Base-by-base conservation (phyloP, 1,140 invertebrate species). In the Leptopilina boulardi region DNA sequence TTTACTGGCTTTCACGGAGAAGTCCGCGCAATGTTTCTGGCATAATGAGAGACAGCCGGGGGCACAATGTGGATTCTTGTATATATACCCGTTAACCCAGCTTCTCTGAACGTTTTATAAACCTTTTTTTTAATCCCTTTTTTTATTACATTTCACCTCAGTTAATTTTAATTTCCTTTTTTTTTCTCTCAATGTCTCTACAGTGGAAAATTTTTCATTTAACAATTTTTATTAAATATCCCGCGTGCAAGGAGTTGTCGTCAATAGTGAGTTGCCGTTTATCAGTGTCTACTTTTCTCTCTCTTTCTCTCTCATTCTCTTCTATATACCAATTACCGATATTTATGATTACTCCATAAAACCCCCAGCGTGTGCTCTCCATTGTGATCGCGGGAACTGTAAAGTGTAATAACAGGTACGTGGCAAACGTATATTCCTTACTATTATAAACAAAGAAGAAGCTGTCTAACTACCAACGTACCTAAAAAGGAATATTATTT, bases 301-400 rank as follows among this genome's bases (percentile, higher is more conserved):
- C 8, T 26, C 8, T 30, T 5, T 30, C 26, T 30, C 26, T 38
- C 34, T 38, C 23, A 13, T 21, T 26, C 23, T 59, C 56, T 59
- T 26, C 56, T 13, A 23, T 21, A 21, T 11, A 59, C 56, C 56
- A 59, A 59, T 59, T 59, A 59, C 56, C 21, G 56, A 59, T 59
- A 59, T 59, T 59, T 59, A 59, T 59, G 56, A 59, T 59, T 59
- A 59, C 56, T 59, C 56, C 56, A 59, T 59, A 59, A 59, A 59
- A 59, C 56, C 56, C 56, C 56, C 56, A 59, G 56, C 56, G 56
- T 59, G 56, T 59, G 56, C 56, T 59, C 56, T 59, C 56, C 56
- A 59, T 59, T 59, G 56, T 59, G 56, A 59, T 59, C 23, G n/a
- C 8, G 56, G 56, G 9, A 26, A 26, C 56, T 21, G 51, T 54